Evolutionary conservation across 64 coral and sea anemone genomes (phyloP).

Genomic region (Astreopora myriophthalma): DNA sequence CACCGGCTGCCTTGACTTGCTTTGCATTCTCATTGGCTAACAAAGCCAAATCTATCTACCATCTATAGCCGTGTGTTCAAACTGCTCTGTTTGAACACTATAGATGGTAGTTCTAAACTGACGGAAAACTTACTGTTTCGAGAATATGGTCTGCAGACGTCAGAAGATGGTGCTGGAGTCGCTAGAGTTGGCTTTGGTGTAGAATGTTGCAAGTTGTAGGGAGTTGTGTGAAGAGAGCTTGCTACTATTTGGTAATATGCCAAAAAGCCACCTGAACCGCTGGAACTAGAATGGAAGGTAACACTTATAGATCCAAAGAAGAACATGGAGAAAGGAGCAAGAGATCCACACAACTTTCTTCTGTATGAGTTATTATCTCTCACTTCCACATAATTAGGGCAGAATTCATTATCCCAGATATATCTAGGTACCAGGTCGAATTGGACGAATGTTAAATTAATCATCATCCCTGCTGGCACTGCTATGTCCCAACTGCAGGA

Average conservation of each 20-base stretch:
- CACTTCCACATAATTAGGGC: not conserved
- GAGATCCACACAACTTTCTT: not conserved
- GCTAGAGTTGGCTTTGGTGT: not conserved
- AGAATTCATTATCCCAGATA: not conserved
- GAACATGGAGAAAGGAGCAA: not conserved
- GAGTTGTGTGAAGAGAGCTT: not conserved
- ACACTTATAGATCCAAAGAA: not conserved
- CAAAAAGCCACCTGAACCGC: not conserved
- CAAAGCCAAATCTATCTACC: no score
- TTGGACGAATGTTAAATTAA: not conserved
- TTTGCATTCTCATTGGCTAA: no score
- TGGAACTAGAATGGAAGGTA: not conserved
- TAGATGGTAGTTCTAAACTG: not conserved
- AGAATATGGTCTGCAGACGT: not conserved
- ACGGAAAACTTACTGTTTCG: conserved; percentile 19
- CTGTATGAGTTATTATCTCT: not conserved
- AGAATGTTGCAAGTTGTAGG: not conserved
- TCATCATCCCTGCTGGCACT: not conserved
- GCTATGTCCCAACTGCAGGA: not conserved
- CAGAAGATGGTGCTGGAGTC: not conserved
- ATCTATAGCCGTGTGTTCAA: no score
- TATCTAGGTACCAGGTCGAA: not conserved
- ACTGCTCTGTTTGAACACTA: no score
- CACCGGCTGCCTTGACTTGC: no score
- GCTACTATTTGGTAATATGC: not conserved